Evolutionary conservation across 53 echinoderm and acorn worm species (phyloP).

Genomic region (Temnopleurus reevesii): DNA sequence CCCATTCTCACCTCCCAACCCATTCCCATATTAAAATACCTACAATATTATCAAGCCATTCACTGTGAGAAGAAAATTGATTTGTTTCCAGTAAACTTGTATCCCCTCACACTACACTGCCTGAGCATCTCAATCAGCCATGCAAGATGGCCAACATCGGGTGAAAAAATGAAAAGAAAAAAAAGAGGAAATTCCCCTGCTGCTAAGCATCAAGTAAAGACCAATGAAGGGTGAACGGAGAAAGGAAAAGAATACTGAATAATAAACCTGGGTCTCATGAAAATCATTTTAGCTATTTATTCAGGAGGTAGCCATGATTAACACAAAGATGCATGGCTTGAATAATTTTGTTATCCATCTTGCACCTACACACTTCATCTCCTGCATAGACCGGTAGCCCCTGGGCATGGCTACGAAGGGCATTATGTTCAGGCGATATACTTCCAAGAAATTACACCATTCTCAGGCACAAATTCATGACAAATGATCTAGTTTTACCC

Average conservation of each 20-base stretch:
- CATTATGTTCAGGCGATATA: constrained; percentile 12
- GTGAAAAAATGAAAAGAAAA: not conserved
- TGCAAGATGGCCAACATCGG: not conserved
- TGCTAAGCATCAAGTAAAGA: not conserved
- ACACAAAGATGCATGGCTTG: constrained; percentile 19
- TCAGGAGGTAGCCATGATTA: constrained; percentile 52
- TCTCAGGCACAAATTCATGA: not conserved
- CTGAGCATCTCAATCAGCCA: not conserved
- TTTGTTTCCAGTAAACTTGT: constrained; percentile 17
- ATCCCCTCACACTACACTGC: constrained; percentile 1
- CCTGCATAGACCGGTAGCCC: not conserved
- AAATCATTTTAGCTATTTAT: constrained; percentile 57
- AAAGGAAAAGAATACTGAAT: constrained; percentile 26
- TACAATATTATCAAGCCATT: not conserved
- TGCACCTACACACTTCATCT: not conserved
- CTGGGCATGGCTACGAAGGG: not conserved
- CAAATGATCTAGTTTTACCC: not conserved
- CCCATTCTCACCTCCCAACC: not conserved
- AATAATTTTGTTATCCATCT: constrained; percentile 50
- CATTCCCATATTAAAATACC: not conserved
- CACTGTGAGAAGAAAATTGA: constrained; percentile 31
- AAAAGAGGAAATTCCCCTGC: not conserved
- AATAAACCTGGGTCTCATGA: constrained; percentile 33
- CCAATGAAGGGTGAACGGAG: not conserved
- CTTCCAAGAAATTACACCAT: not conserved